Evolutionary conservation across 2,797 vertebrate genomes (phyloP), one percentile per base, ranked within the genome.

Genomic region (Parotocinclus haroldoi): DNA sequence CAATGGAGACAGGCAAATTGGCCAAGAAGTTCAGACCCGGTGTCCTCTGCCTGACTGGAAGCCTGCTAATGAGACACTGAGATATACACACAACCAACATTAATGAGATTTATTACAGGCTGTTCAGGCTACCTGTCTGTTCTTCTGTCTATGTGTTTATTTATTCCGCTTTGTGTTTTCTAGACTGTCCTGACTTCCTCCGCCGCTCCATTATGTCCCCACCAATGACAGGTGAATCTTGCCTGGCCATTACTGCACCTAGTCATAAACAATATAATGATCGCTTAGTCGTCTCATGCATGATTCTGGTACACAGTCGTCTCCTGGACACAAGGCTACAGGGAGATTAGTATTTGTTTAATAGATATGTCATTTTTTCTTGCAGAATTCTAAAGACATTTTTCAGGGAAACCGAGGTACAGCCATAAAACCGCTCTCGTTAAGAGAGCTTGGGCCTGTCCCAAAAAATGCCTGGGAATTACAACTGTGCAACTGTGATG

Each of bases 51-150:
- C 82, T 75, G 81, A 81, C 83, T 84, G 80, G 79, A 80, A 58
- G 78, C 81, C 74, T 83, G 80, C 82, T 90, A 90, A 90, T 88
- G 87, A 89, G 87, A 83, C 84, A 84, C 84, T 78, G 76, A 78
- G 80, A 88, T 88, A 85, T 86, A 90, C 84, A 88, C 87, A 88
- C 87, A 87, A 86, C 84, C 85, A 87, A 78, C 81, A 76, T 82
- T 88, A 89, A 89, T 88, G 87, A 88, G 85, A 87, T 81, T 76
- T 84, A 66, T 65, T 65, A 65, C 63, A 55, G 52, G 39, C 53
- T 69, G 55, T 49, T 54, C 45, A 50, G 55, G 63, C 51, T 69
- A 49, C 54, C 53, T 59, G 55, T 59, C 58, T 68, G 58, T 69
- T 71, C 63, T 51, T 14, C 72, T 55, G 46, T 76, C 68, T 63